Conservation (phyloP, 1,140 invertebrate species). For the Phthorimaea operculella region DNA sequence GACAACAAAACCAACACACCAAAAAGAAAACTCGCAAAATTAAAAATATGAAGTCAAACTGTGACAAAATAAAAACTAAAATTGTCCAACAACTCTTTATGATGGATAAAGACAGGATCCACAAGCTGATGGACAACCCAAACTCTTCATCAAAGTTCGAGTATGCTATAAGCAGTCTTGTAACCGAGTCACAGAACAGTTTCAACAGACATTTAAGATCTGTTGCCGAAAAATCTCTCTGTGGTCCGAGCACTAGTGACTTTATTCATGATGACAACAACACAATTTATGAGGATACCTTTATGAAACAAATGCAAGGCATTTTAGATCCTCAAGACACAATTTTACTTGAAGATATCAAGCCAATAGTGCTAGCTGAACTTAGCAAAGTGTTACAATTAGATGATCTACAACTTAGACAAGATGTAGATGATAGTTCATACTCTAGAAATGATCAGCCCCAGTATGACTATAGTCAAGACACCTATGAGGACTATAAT, state of each 20-base stretch:
- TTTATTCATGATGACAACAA: conserved; percentile 56
- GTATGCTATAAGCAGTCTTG: conserved; percentile 58
- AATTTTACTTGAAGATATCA: conserved; percentile 55
- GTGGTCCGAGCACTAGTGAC: conserved; percentile 35
- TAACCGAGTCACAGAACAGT: conserved; percentile 60
- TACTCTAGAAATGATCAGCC: conserved; percentile 13
- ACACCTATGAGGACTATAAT: conserved; percentile 26
- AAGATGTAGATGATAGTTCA: conserved; percentile 15
- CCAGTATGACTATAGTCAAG: conserved; percentile 5
- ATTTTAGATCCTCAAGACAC: conserved; percentile 60
- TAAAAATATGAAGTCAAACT: conserved; percentile 38
- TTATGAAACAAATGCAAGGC: conserved; percentile 63
- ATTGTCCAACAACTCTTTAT: conserved; percentile 61
- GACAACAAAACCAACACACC: conserved; percentile 26
- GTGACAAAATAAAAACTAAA: conserved; percentile 60
- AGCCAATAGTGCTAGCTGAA: conserved; percentile 58
- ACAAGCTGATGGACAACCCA: conserved; percentile 59
- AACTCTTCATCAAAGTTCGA: conserved; percentile 60
- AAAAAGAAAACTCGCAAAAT: conserved; percentile 36
- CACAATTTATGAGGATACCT: conserved; percentile 62
- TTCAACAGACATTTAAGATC: conserved; percentile 53
- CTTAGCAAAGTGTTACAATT: conserved; percentile 50
- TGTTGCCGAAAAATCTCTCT: conserved; percentile 55
- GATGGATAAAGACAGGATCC: conserved; percentile 61
- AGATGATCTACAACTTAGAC: conserved; percentile 38